These are phyloP conservation scores for Cherax quadricarinatus DNA, from an alignment of 1,140 invertebrate species.

Conservation along the genomic window DNA sequence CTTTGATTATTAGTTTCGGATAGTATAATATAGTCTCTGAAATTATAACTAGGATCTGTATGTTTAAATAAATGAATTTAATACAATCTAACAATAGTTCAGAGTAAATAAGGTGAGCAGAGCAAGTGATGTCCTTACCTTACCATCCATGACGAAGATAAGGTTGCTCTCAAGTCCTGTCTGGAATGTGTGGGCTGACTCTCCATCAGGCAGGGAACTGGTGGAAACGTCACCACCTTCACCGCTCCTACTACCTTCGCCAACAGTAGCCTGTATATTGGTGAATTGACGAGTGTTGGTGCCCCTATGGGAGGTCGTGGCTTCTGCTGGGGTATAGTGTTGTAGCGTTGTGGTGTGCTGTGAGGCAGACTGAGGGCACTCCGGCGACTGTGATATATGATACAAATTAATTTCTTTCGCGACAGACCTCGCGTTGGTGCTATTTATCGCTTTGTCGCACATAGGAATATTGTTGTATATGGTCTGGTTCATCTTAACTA, in stretches of 20 bases:
- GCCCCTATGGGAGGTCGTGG: background rate
- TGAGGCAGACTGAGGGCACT: background rate
- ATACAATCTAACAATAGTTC: too few species aligned
- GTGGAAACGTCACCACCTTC: background rate
- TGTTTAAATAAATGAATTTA: too few species aligned
- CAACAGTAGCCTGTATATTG: background rate
- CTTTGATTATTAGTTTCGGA: too few species aligned
- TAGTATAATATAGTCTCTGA: too few species aligned
- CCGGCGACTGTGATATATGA: background rate
- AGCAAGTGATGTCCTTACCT: background rate
- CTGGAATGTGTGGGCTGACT: background rate
- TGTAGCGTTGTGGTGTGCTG: background rate
- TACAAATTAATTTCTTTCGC: background rate
- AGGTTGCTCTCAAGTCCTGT: background rate
- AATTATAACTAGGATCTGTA: too few species aligned
- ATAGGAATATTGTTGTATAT: slow-evolving; percentile 27
- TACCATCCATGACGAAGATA: slow-evolving; percentile 3
- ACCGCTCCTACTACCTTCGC: background rate
- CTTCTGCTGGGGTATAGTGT: background rate
- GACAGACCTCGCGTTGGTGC: background rate
- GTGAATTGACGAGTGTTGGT: background rate
- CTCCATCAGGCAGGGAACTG: background rate
- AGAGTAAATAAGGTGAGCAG: too few species aligned
- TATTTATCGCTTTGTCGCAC: background rate
- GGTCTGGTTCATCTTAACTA: slow-evolving; percentile 15